Percentiles rank a stretch among this genome's conserved stretches.
Conservation (phyloP, 2,797 vertebrate species). For the Aphelocoma californica region DNA sequence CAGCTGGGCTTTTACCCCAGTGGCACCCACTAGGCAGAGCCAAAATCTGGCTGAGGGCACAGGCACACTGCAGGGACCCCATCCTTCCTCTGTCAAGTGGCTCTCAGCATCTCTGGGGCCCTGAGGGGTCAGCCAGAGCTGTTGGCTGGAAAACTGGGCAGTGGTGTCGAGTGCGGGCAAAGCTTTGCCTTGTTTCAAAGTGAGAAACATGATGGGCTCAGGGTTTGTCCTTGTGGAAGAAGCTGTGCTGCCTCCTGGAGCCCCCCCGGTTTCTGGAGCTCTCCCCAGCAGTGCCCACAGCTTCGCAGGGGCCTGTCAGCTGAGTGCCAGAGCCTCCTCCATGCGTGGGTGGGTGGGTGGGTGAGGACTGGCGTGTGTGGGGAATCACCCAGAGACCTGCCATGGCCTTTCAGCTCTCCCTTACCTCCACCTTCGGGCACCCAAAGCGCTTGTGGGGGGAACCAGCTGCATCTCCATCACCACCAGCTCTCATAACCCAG, state of each 20-base stretch:
- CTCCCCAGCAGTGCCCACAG: not conserved
- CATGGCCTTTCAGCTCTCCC: not conserved
- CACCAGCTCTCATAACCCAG: not conserved
- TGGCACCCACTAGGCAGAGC: not conserved
- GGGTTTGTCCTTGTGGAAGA: not conserved
- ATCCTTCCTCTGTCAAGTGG: not conserved
- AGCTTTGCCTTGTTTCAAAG: not conserved
- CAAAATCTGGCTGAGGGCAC: rapidly evolving
- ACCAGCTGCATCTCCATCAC: not conserved
- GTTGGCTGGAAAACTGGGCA: not conserved
- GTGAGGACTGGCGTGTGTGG: rapidly evolving
- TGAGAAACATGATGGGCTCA: rapidly evolving
- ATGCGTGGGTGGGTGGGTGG: not conserved
- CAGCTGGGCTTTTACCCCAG: not conserved
- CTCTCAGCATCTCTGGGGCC: not conserved
- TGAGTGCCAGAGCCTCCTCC: not conserved
- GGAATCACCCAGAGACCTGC: not conserved
- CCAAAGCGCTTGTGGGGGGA: rapidly evolving
- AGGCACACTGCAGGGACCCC: rapidly evolving
- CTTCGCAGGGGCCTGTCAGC: rapidly evolving
- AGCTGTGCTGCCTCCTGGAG: not conserved
- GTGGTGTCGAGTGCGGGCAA: not conserved
- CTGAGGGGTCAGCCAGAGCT: not conserved
- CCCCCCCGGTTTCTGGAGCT: rapidly evolving
- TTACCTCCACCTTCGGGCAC: not conserved